Evolutionary conservation across 2,888 invertebrate genomes (phyloP).

Genomic region (Orchesellides sinensis): DNA sequence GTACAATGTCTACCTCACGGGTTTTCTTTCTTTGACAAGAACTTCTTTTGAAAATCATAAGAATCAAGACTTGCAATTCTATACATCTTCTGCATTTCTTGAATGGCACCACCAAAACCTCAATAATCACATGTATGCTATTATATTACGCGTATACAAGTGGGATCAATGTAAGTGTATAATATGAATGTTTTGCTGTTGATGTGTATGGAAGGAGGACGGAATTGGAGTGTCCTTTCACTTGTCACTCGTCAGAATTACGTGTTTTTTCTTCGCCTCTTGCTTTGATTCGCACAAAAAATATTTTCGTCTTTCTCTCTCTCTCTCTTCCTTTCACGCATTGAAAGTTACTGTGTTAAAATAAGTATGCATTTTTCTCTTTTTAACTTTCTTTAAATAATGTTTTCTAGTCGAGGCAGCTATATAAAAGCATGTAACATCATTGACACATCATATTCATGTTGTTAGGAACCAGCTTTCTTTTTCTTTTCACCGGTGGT

Average conservation of each 20-base stretch:
- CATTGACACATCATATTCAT: no score
- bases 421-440: no score
- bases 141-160: neutral
- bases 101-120: conserved; percentile 27
- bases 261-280: conserved; percentile 23
- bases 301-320: conserved; percentile 15
- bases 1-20: conserved; percentile 25
- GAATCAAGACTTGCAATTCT: conserved; percentile 30
- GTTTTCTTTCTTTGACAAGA: conserved; percentile 32
- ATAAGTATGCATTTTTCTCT: neutral
- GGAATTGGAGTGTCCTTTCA: conserved; percentile 33
- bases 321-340: neutral
- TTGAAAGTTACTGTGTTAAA: conserved; percentile 23
- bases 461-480: no score
- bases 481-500: conserved; percentile 10
- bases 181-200: neutral
- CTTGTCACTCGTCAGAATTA: conserved; percentile 30
- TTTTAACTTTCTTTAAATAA: neutral
- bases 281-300: conserved; percentile 11
- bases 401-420: no score
- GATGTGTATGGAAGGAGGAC: conserved; percentile 16
- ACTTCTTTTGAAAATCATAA: conserved; percentile 35
- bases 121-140: conserved; percentile 31
- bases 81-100: conserved; percentile 11
- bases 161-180: neutral